Evolutionary conservation across 2,113 vertebrate species (phyloP).

Genomic region (Campylomormyrus numenius): DNA sequence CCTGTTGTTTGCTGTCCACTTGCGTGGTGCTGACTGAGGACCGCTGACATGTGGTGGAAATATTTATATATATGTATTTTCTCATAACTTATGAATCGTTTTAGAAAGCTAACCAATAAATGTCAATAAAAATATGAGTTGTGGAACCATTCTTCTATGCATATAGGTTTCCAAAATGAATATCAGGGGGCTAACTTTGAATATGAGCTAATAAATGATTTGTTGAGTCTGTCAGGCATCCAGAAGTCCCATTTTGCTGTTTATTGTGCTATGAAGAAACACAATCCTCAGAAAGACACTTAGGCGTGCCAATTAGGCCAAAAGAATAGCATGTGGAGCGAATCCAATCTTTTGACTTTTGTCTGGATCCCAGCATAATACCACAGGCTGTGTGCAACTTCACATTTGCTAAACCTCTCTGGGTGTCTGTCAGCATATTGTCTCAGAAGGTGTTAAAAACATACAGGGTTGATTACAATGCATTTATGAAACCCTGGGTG

Average conservation of each 20-base stretch:
- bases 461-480: background rate
- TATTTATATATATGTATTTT: background rate
- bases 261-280: background rate
- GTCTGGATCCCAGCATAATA: background rate
- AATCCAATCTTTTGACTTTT: background rate
- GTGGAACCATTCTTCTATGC: background rate
- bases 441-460: slow-evolving; percentile 2
- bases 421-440: background rate
- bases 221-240: background rate
- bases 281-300: background rate
- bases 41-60: background rate
- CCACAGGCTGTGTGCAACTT: background rate
- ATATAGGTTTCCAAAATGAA: background rate
- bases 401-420: background rate
- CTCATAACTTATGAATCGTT: background rate
- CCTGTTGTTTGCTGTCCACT: background rate
- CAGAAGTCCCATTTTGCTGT: background rate
- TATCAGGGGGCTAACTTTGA: background rate
- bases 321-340: background rate
- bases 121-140: background rate
- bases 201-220: background rate
- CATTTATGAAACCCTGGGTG: background rate
- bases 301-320: background rate
- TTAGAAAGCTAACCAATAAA: background rate
- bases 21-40: background rate